These are phyloP conservation scores for Regulus satrapa DNA, from an alignment of 2,113 vertebrate genomes.

Conservation along the genomic window DNA sequence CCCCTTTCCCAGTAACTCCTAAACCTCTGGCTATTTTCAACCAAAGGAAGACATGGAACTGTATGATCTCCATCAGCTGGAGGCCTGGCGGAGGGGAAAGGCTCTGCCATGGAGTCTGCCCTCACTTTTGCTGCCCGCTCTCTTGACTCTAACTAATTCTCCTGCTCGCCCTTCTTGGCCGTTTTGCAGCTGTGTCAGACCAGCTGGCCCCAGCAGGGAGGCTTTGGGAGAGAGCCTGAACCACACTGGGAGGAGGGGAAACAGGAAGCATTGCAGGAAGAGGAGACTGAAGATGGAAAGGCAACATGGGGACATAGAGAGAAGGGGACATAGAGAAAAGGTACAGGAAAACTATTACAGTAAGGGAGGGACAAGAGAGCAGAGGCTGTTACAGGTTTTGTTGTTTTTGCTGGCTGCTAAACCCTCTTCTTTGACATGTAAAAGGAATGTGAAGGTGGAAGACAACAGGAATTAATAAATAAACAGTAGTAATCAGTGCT, in stretches of 20 bases:
- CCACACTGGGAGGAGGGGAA: not conserved
- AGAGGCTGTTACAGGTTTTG: not conserved
- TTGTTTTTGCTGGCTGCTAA: not conserved
- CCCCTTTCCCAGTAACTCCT: not conserved
- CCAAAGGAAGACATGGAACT: not conserved
- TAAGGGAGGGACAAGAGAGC: not conserved
- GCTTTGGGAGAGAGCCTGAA: not conserved
- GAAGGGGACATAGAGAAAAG: not conserved
- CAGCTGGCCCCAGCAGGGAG: not conserved
- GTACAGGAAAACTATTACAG: not conserved
- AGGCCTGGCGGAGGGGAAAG: not conserved
- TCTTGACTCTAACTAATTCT: not conserved
- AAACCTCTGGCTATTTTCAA: not conserved
- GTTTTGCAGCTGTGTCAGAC: not conserved
- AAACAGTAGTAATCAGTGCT: not conserved
- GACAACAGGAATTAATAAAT: slow-evolving; percentile 3
- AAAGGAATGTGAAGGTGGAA: not conserved
- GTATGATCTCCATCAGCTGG: not conserved
- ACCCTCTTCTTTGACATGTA: not conserved
- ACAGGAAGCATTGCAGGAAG: not conserved
- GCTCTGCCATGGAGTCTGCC: not conserved
- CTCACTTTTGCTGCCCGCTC: accelerated
- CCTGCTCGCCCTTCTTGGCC: not conserved
- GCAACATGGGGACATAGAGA: not conserved
- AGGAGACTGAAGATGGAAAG: not conserved